Percentiles rank a stretch among this genome's conserved stretches.
Evolutionary conservation across 2,888 invertebrate genomes (phyloP).

Genomic region (Conchocele bisecta): DNA sequence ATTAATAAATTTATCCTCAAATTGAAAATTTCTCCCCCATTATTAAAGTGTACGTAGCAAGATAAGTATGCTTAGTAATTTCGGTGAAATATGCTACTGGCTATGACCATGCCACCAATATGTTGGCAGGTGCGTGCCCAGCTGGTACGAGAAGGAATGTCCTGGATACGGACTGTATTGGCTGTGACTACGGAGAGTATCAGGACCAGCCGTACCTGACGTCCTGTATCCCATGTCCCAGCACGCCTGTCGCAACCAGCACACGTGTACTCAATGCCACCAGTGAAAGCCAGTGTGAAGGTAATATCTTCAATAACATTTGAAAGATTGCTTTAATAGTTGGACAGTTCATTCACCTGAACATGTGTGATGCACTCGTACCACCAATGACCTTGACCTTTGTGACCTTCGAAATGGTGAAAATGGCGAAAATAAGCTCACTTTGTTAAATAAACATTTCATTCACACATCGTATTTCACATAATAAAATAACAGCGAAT

Average conservation of each 20-base stretch:
- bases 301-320: slow-evolving; percentile 21
- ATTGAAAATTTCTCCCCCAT: too few relatives aligned
- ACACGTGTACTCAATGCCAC: slow-evolving; percentile 31
- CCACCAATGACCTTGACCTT: too few relatives aligned
- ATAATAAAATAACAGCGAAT: too few relatives aligned
- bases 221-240: slow-evolving; percentile 33
- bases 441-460: too few relatives aligned
- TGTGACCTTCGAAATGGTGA: too few relatives aligned
- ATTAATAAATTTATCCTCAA: background rate
- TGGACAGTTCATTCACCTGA: too few relatives aligned
- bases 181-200: slow-evolving; percentile 26
- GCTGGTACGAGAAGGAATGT: slow-evolving; percentile 57
- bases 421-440: too few relatives aligned
- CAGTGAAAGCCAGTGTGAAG: slow-evolving; percentile 44
- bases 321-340: too few relatives aligned
- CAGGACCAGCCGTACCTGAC: slow-evolving; percentile 13
- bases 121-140: slow-evolving; percentile 56
- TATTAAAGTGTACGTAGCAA: too few relatives aligned
- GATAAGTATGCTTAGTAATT: too few relatives aligned
- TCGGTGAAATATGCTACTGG: background rate
- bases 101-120: background rate
- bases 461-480: too few relatives aligned
- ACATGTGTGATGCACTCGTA: too few relatives aligned
- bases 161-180: slow-evolving; percentile 37
- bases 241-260: slow-evolving; percentile 84